Evolutionary conservation across 2,888 invertebrate genomes (phyloP).

Genomic region (Chironomus tentans): DNA sequence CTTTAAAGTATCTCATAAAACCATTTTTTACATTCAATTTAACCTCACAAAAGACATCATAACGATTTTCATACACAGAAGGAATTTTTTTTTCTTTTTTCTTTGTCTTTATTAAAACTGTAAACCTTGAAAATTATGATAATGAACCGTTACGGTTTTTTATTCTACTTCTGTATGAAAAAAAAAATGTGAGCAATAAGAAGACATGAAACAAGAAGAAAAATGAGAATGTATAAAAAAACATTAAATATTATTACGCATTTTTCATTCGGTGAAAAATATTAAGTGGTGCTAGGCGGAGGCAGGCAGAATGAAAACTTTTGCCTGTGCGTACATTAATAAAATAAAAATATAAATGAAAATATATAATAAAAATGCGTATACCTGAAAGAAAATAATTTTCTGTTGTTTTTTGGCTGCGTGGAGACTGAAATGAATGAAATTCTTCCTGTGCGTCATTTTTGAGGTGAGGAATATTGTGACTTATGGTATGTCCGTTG

Average conservation of each 20-base stretch:
- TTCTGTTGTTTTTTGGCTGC: too few species aligned
- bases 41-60: constrained; percentile 4
- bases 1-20: constrained; percentile 2
- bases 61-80: background rate
- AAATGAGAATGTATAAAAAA: background rate
- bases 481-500: too few species aligned
- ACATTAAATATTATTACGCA: constrained; percentile 15
- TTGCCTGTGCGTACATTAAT: constrained; percentile 9
- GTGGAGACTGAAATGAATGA: background rate
- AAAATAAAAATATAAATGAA: background rate
- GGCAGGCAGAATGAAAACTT: background rate
- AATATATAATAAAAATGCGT: background rate
- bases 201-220: background rate
- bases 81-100: background rate
- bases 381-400: too few species aligned
- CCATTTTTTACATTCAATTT: constrained; percentile 5
- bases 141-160: constrained; percentile 13
- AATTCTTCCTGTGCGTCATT: background rate
- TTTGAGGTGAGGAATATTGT: background rate
- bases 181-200: background rate
- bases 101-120: constrained; percentile 10
- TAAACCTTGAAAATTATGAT: constrained; percentile 18
- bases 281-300: constrained; percentile 9
- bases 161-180: background rate
- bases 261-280: constrained; percentile 11